Percentiles rank a stretch among this genome's conserved stretches.
phyloP scores from a whole-genome alignment of 92 coral and sea anemone genomes.

The Porites rus region DNA sequence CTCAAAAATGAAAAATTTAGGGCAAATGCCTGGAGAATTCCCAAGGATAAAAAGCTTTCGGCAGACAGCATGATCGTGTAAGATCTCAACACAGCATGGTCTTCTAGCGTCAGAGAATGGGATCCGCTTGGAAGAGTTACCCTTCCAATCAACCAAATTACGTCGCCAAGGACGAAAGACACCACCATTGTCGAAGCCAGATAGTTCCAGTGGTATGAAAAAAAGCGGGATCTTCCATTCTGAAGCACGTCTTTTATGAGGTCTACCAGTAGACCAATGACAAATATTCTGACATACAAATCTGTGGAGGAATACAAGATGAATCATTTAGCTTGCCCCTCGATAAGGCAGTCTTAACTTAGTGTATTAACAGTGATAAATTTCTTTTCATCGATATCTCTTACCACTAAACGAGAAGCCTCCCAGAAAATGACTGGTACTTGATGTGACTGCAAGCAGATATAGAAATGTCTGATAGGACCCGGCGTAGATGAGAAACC shows the following conservation, averaged over 20 bases:
- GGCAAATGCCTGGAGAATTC: too few species aligned
- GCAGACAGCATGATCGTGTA: too few species aligned
- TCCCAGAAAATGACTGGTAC: neutral
- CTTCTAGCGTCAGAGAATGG: too few species aligned
- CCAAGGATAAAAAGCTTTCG: too few species aligned
- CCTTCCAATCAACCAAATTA: conserved; percentile 72
- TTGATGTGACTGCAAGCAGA: conserved; percentile 8
- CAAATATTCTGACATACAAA: conserved; percentile 60
- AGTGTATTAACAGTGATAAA: too few species aligned
- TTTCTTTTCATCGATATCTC: neutral
- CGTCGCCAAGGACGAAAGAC: conserved; percentile 65
- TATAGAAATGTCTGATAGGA: conserved; percentile 73
- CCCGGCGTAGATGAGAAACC: conserved; percentile 75
- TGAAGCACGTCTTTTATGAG: conserved; percentile 63
- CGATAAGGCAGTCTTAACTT: neutral
- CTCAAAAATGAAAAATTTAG: too few species aligned
- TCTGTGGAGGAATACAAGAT: conserved; percentile 46
- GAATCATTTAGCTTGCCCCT: neutral
- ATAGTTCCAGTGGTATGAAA: conserved; percentile 82
- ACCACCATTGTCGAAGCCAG: conserved; percentile 69
- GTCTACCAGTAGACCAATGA: conserved; percentile 72
- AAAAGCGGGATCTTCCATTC: conserved; percentile 73
- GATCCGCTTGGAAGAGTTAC: conserved; percentile 25
- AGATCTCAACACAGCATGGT: too few species aligned
- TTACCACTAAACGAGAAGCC: conserved; percentile 13